phyloP scores from a whole-genome alignment of 2,797 vertebrate species.

The Novumbra hubbsi region DNA sequence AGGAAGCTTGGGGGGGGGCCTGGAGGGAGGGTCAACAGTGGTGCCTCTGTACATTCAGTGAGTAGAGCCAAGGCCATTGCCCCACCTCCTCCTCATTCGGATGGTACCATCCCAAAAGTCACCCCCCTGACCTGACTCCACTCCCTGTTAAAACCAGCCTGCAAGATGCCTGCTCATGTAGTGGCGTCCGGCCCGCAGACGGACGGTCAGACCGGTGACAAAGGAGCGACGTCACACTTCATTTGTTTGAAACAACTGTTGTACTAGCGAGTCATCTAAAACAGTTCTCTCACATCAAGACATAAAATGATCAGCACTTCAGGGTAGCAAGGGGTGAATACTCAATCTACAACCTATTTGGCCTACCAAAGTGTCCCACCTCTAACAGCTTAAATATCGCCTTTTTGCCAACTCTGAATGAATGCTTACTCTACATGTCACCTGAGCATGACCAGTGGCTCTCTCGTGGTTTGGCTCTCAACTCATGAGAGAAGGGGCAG shows the following conservation, averaged over 20 bases:
- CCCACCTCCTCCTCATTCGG: slow-evolving; percentile 28
- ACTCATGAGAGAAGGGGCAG: slow-evolving; percentile 35
- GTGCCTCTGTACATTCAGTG: slow-evolving; percentile 74
- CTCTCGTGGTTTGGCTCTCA: slow-evolving; percentile 69
- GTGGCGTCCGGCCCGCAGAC: slow-evolving; percentile 37
- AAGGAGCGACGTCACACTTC: slow-evolving; percentile 58
- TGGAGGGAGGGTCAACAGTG: slow-evolving; percentile 52
- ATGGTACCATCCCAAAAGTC: slow-evolving; percentile 42
- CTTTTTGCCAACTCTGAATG: slow-evolving; percentile 53
- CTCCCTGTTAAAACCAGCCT: slow-evolving; percentile 41
- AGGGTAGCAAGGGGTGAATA: slow-evolving; percentile 45
- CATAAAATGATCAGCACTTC: slow-evolving; percentile 57
- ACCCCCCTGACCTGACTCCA: slow-evolving; percentile 41
- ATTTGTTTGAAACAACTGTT: slow-evolving; percentile 46
- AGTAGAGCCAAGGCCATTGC: slow-evolving; percentile 53
- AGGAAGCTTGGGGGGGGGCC: slow-evolving; percentile 42
- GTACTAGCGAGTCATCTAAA: slow-evolving; percentile 54
- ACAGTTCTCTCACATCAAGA: slow-evolving; percentile 56
- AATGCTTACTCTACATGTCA: slow-evolving; percentile 57
- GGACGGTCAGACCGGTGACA: slow-evolving; percentile 53
- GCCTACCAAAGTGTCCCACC: slow-evolving; percentile 57
- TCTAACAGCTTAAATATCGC: slow-evolving; percentile 64
- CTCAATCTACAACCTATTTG: slow-evolving; percentile 48
- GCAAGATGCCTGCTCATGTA: slow-evolving; percentile 64
- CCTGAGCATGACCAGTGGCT: slow-evolving; percentile 67